These are phyloP conservation scores for Oedothorax gibbosus DNA, from an alignment of 1,140 invertebrate genomes.

Conservation along the genomic window DNA sequence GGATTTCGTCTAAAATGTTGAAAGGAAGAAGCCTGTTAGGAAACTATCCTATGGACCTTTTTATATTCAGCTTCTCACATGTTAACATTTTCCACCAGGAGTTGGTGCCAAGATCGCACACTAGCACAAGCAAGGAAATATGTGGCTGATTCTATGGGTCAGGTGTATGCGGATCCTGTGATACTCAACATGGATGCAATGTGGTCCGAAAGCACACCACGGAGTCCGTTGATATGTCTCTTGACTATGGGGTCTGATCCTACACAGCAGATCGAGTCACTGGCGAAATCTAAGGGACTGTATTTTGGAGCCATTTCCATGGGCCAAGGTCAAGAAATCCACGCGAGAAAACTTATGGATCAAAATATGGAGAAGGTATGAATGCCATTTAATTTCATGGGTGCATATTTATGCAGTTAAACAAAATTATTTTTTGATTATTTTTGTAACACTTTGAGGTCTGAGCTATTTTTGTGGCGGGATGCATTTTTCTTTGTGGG, in stretches of 20 bases:
- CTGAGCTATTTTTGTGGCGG: no score
- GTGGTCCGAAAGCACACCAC: slow-evolving; percentile 68
- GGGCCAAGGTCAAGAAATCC: slow-evolving; percentile 72
- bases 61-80: no score
- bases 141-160: slow-evolving; percentile 68
- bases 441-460: no score
- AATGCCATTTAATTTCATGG: no score
- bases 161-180: slow-evolving; percentile 70
- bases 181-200: slow-evolving; percentile 70
- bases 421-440: no score
- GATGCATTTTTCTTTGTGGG: no score
- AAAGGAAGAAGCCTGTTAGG: no score
- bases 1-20: no score
- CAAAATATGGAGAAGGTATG: slow-evolving; percentile 65
- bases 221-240: slow-evolving; percentile 69
- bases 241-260: slow-evolving; percentile 71
- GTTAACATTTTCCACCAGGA: slow-evolving; percentile 38
- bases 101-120: slow-evolving; percentile 71
- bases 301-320: slow-evolving; percentile 69
- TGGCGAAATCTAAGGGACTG: slow-evolving; percentile 68
- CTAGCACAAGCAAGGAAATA: slow-evolving; percentile 70
- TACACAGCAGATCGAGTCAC: slow-evolving; percentile 69
- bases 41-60: no score
- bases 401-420: no score
- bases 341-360: slow-evolving; percentile 68